These are phyloP conservation scores for Rhagoletis pomonella DNA, from an alignment of 1,140 invertebrate genomes.

Conservation along the genomic window DNA sequence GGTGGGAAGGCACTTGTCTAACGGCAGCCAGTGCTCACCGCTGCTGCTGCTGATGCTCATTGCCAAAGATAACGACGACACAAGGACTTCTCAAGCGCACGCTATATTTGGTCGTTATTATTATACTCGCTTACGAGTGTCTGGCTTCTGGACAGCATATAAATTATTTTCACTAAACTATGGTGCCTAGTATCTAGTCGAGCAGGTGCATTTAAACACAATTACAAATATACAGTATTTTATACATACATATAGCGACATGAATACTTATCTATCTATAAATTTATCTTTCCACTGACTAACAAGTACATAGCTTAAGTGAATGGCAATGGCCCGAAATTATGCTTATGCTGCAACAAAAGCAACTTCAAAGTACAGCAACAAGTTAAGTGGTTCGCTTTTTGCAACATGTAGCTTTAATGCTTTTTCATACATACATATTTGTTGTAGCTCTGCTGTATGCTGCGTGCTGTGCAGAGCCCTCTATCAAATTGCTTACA, in stretches of 20 bases:
- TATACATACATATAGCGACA: too few species aligned
- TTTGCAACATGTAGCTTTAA: too few species aligned
- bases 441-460: too few species aligned
- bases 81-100: background rate
- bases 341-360: background rate
- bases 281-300: background rate
- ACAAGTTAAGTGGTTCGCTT: too few species aligned
- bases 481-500: background rate
- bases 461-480: too few species aligned
- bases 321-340: background rate
- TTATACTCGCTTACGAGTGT: background rate
- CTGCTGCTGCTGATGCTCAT: background rate
- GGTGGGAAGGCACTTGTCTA: background rate
- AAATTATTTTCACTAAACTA: background rate
- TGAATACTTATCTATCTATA: too few species aligned
- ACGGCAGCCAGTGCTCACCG: background rate
- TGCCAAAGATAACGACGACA: too few species aligned
- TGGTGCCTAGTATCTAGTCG: too few species aligned
- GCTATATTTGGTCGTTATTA: background rate
- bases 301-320: background rate
- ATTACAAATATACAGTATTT: background rate
- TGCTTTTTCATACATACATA: too few species aligned
- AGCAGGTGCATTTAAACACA: background rate
- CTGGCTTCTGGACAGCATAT: background rate
- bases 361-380: too few species aligned